A percentile compares a stretch with the other conserved stretches of the same genome.
Conservation (phyloP, 2,888 invertebrate species). For the Plebejus melissa region DNA sequence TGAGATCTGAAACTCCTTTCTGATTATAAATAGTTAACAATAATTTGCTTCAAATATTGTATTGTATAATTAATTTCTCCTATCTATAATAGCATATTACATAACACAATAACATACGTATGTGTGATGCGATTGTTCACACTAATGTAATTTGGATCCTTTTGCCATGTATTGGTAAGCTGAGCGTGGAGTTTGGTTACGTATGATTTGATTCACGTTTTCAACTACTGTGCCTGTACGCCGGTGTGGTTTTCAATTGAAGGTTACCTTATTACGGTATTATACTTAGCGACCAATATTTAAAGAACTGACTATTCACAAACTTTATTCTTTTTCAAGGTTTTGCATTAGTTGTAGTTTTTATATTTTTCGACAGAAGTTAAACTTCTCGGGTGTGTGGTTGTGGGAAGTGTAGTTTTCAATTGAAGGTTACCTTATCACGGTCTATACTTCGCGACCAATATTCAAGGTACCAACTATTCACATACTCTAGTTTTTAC, state of each 20-base stretch:
- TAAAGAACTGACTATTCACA: not conserved
- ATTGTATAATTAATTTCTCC: too few relatives aligned
- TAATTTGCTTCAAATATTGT: too few relatives aligned
- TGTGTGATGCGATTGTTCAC: not conserved
- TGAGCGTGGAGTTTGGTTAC: slow-evolving; percentile 18
- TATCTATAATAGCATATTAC: too few relatives aligned
- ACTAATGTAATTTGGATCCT: slow-evolving; percentile 12
- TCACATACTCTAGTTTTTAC: not conserved
- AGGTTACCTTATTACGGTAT: not conserved
- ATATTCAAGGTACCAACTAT: not conserved
- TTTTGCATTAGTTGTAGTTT: too few relatives aligned
- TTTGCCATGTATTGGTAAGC: not conserved
- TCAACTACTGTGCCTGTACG: not conserved
- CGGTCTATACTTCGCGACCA: too few relatives aligned
- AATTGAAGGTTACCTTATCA: not conserved
- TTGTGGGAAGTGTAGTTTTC: too few relatives aligned
- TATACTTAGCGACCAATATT: not conserved
- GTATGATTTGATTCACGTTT: slow-evolving; percentile 16
- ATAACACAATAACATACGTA: not conserved
- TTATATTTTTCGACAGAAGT: too few relatives aligned
- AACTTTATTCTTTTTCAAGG: not conserved
- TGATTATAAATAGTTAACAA: too few relatives aligned
- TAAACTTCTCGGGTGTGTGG: not conserved
- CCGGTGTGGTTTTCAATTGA: not conserved
- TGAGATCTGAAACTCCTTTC: too few relatives aligned